A percentile compares a stretch with the other conserved stretches of the same genome.
Conservation (phyloP, 2,113 vertebrate genomes). For the Ornithorhynchus anatinus region DNA sequence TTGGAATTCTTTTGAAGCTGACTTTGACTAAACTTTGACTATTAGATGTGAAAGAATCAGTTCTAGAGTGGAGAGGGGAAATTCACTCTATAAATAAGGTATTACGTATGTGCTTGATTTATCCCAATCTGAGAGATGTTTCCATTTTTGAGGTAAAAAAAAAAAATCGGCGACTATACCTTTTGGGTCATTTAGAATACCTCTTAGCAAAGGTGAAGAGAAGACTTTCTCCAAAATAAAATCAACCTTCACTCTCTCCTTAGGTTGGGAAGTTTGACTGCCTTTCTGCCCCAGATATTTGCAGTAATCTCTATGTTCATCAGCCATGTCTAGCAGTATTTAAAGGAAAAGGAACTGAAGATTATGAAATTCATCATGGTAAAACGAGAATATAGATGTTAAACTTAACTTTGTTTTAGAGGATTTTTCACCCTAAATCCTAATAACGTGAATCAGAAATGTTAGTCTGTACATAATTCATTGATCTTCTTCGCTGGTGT, state of each 20-base stretch:
- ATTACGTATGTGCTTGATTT: too few species aligned
- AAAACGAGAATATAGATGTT: constrained; percentile 43
- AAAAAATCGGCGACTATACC: too few species aligned
- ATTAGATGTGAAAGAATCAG: constrained; percentile 13
- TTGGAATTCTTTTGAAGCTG: not conserved
- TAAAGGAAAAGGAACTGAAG: constrained; percentile 90
- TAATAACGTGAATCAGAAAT: too few species aligned
- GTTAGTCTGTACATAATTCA: too few species aligned
- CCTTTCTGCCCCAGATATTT: constrained; percentile 73
- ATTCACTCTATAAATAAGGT: not conserved
- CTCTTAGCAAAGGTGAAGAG: not conserved
- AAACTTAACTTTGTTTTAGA: not conserved
- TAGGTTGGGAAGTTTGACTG: constrained; percentile 93
- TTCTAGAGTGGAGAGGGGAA: not conserved
- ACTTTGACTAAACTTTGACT: not conserved
- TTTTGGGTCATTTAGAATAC: too few species aligned
- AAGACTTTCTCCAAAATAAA: not conserved
- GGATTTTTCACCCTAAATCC: too few species aligned
- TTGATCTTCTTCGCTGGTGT: too few species aligned
- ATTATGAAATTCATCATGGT: constrained; percentile 98
- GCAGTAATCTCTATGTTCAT: constrained; percentile 87
- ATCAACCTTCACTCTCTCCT: constrained; percentile 19
- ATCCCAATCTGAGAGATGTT: too few species aligned
- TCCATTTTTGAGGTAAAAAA: too few species aligned
- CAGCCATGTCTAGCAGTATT: constrained; percentile 89